Evolutionary conservation across 64 coral and sea anemone species (phyloP), one percentile per base, ranked within the genome.

Genomic region (Stichodactyla mertensii): DNA sequence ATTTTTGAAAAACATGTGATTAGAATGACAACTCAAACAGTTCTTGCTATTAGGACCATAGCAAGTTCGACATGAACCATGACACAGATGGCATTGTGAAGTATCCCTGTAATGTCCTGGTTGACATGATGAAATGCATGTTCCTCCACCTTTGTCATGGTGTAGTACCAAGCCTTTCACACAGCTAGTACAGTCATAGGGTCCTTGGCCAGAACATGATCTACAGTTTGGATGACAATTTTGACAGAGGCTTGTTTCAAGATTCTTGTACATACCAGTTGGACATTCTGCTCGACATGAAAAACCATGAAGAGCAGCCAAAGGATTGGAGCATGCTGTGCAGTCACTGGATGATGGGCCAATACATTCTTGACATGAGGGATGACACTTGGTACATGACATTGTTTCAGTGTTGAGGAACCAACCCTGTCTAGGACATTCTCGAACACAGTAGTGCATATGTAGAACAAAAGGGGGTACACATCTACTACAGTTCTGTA

Each of bases 151-250:
- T 19, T 77, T 77, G 15, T 64, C 77, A 16, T 78, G n/a, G 64
- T 87, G 67, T 52, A 91, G 86, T 36, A 86, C 85, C 54, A 90
- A 85, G 52, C 91, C 88, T 55, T 88, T 81, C 4, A 89, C 90
- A 64, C 97, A 99, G 24, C 57, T 64, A 14, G 78, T 91, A 23
- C 97, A 99, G 52, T 45, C 89, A 5, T 55, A 55, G 8, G 71
- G 60, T 14, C 93, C 93, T 53, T 80, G 23, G 4, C 77, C 85
- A 64, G 88, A 92, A 18, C 97, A 99, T 1, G 89, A 83, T 77
- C 78, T 64, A 82, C 97, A 99, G 7, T 64, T 92, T 14, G 97
- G 97, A 77, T 99, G 93, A 31, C 97, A 99, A 74, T 80, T 92
- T 59, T 95, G 92, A 69, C 97, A 99, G 19, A 85, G 28, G 1